Base-by-base conservation (phyloP, 2,113 vertebrate genomes). In the Pontoporia blainvillei region DNA sequence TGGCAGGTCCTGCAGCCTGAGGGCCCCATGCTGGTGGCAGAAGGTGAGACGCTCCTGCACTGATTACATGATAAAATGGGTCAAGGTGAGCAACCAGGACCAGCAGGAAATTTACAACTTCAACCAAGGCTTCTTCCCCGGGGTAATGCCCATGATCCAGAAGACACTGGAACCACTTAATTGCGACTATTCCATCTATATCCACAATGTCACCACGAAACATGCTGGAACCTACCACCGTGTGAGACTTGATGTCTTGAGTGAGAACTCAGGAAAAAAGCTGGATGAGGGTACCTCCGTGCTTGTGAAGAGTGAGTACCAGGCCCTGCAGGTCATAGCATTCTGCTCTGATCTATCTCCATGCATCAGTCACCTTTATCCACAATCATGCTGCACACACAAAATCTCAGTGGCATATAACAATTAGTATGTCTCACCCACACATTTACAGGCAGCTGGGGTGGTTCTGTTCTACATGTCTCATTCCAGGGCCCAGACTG, bases 151-250 rank as follows among this genome's bases (percentile, higher is more conserved):
- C 8, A 1, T 83, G 34, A 71, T 3, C 41, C 86, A 71, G 31
- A 21, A 0, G 78, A 54, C 4, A 2, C 0, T 8, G 69, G 96
- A 57, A 0, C 27, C 84, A 39, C 49, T 44, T 3, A 41, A 25
- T 2, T 97, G 95, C 0, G 92, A 98, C 57, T 97, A 84, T 72
- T 90, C 89, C 96, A 97, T 98, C 94, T 71, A n/a, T 9, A 92
- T 98, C 89, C 49, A 52, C 46, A 92, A 88, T 8, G 59, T 97
- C 85, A 95, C 57, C 41, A 71, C 29, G 23, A 71, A 93, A 62
- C 95, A 97, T 17, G 66, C 59, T 13, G 97, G 97, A 57, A 96
- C 34, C 52, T 98, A 97, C 49, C 91, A 73, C 85, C 97, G 98
- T 25, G 78, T 95, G 82, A 92, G 39, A 36, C 59, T 44, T 52